phyloP scores from a whole-genome alignment of 2,888 invertebrate genomes.

The Acleris sparsana region DNA sequence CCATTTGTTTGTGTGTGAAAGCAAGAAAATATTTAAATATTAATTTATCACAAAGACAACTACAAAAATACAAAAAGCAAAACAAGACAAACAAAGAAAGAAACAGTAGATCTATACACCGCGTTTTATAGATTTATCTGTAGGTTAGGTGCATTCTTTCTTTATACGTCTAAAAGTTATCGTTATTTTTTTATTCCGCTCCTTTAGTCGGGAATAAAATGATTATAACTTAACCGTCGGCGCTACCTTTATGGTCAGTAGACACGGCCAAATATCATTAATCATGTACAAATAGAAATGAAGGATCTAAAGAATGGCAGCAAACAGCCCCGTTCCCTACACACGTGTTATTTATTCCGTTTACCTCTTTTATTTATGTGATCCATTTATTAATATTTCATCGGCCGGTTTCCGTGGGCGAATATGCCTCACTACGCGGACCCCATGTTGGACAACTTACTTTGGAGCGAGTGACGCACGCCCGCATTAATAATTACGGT shows the following conservation, averaged over 20 bases:
- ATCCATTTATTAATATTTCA: conserved; percentile 12
- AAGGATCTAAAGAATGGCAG: background rate
- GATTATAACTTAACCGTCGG: background rate
- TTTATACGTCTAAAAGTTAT: no score
- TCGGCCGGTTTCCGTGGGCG: conserved; percentile 11
- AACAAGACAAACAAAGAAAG: no score
- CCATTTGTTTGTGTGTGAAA: no score
- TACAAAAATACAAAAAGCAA: no score
- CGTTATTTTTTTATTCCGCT: background rate
- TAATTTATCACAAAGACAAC: no score
- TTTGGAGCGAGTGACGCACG: conserved; percentile 18
- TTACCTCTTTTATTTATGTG: conserved; percentile 10
- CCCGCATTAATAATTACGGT: conserved; percentile 19
- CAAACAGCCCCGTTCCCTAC: background rate
- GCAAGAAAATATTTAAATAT: no score
- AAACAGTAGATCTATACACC: no score
- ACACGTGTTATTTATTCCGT: conserved; percentile 2
- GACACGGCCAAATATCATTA: conserved; percentile 8
- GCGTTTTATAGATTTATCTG: no score
- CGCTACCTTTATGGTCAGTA: conserved; percentile 6
- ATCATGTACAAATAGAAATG: conserved; percentile 6
- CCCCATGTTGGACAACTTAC: conserved; percentile 20
- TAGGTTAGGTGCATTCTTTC: no score
- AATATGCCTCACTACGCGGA: conserved; percentile 19
- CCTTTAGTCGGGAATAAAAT: background rate